A percentile compares a stretch with the other conserved stretches of the same genome.
Evolutionary conservation across 2,797 vertebrate species (phyloP).

Genomic region (Periparus ater): DNA sequence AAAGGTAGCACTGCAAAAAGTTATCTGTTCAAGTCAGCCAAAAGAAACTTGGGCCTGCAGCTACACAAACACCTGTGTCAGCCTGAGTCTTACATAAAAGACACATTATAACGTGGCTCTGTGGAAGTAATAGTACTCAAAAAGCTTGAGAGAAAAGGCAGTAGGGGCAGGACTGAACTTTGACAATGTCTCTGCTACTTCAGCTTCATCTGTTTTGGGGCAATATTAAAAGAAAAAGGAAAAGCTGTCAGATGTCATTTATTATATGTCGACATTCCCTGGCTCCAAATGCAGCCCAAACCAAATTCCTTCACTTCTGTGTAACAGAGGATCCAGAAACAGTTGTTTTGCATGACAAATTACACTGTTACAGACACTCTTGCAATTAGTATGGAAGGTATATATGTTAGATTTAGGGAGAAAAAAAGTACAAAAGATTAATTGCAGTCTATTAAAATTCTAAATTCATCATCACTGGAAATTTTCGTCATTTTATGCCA

Average conservation of each 20-base stretch:
- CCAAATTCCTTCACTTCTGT: background rate
- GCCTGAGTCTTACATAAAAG: background rate
- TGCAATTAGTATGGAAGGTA: constrained; percentile 57
- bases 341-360: constrained; percentile 61
- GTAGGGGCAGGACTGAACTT: background rate
- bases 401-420: background rate
- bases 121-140: background rate
- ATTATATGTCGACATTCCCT: background rate
- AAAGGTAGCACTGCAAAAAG: background rate
- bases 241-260: background rate
- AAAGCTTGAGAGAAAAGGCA: background rate
- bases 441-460: constrained; percentile 74
- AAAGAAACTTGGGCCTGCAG: background rate
- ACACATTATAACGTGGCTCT: background rate
- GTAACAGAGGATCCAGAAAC: constrained; percentile 11
- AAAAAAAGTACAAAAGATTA: constrained; percentile 56
- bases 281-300: background rate
- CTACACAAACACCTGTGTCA: background rate
- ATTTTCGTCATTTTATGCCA: constrained; percentile 37
- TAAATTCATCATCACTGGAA: constrained; percentile 58
- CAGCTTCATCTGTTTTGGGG: background rate
- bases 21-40: background rate
- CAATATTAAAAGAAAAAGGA: background rate
- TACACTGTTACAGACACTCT: constrained; percentile 15
- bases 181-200: background rate